Conservation (phyloP, 2,797 vertebrate genomes). For the Poecilia velifera region DNA sequence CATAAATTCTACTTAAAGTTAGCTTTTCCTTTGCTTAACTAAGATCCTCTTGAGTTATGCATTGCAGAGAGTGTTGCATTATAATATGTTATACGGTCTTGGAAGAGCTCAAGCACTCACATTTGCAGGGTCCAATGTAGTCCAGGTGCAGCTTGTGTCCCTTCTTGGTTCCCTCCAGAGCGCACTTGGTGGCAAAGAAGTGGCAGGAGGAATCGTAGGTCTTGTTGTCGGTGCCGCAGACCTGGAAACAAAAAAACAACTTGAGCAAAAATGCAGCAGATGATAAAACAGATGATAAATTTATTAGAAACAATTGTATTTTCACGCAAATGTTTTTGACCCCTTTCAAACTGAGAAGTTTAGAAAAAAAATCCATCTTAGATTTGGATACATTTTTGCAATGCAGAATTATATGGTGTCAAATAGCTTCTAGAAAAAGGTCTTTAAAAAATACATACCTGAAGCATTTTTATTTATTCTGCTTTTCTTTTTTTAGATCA, state of each 20-base stretch:
- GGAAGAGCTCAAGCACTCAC: constrained; percentile 75
- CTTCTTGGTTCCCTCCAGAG: constrained; percentile 99
- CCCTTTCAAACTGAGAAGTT: background rate
- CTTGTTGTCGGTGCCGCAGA: constrained; percentile 98
- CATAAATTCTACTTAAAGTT: background rate
- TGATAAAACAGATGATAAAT: background rate
- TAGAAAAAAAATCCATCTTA: background rate
- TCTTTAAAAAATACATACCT: background rate
- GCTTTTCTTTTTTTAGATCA: background rate
- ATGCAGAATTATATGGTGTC: background rate
- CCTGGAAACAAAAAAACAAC: constrained; percentile 69
- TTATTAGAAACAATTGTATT: background rate
- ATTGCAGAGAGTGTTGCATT: background rate
- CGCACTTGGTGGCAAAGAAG: constrained; percentile 97
- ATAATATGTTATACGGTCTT: background rate
- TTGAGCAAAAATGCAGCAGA: background rate
- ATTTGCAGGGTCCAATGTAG: constrained; percentile 98
- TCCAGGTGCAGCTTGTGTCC: constrained; percentile 98
- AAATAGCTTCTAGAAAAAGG: background rate
- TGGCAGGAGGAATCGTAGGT: constrained; percentile 97
- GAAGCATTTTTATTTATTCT: background rate
- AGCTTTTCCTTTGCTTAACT: background rate
- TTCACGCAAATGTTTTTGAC: background rate
- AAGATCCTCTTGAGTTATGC: background rate
- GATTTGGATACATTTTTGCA: background rate